phyloP scores from a whole-genome alignment of 2,888 invertebrate species.

The Tetropium fuscum region DNA sequence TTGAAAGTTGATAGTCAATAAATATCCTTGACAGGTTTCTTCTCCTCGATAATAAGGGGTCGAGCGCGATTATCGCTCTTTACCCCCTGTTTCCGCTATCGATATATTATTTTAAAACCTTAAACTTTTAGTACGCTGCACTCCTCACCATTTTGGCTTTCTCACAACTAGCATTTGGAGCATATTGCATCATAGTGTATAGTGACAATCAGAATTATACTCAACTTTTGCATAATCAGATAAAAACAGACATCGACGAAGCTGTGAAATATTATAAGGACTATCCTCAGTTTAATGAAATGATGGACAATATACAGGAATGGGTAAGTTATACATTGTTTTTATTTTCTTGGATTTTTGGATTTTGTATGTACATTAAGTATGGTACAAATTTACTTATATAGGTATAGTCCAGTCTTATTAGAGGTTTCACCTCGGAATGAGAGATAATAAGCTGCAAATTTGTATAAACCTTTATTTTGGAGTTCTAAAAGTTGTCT shows the following conservation, averaged over 20 bases:
- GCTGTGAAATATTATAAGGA: slow-evolving; percentile 29
- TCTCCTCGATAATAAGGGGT: no score
- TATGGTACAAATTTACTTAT: no score
- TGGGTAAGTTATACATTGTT: slow-evolving; percentile 36
- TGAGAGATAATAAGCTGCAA: no score
- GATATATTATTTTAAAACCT: neutral
- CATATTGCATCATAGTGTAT: slow-evolving; percentile 30
- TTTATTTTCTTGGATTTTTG: no score
- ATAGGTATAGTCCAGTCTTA: no score
- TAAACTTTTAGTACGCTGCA: slow-evolving; percentile 43
- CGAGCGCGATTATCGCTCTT: no score
- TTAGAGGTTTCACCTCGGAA: no score
- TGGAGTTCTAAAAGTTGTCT: no score
- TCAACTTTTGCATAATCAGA: slow-evolving; percentile 21
- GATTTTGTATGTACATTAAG: no score
- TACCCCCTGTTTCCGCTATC: neutral
- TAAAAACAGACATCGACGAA: slow-evolving; percentile 26
- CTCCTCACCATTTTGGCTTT: slow-evolving; percentile 37
- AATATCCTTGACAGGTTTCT: no score
- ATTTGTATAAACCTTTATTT: no score
- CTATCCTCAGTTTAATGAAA: slow-evolving; percentile 20
- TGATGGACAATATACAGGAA: slow-evolving; percentile 35
- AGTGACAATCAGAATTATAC: slow-evolving; percentile 14
- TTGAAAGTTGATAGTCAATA: no score
- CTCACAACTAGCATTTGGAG: slow-evolving; percentile 40